phyloP scores from a whole-genome alignment of 1,140 invertebrate genomes.

The Aphaenogaster rudis region DNA sequence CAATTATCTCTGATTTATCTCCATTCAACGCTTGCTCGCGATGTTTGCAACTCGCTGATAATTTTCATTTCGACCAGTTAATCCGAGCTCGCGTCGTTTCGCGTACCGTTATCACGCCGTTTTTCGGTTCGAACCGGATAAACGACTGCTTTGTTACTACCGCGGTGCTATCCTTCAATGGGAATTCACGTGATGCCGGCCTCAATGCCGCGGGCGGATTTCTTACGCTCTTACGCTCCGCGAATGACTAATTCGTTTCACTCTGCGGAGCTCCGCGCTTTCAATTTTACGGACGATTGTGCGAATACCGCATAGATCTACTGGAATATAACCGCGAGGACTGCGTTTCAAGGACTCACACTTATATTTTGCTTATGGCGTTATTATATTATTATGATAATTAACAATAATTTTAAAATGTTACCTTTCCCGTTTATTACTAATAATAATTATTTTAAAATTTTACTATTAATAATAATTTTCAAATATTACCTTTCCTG shows the following conservation, averaged over 20 bases:
- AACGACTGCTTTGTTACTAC: neutral
- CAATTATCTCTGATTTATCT: constrained; percentile 11
- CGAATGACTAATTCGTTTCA: constrained; percentile 40
- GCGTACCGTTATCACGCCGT: neutral
- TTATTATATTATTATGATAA: neutral
- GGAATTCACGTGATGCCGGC: constrained; percentile 28
- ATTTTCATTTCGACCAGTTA: neutral
- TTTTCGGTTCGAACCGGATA: neutral
- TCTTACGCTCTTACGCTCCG: constrained; percentile 26
- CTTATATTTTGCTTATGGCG: neutral
- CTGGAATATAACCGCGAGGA: neutral
- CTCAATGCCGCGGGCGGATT: constrained; percentile 35
- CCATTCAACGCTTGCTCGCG: neutral
- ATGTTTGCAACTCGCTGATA: neutral
- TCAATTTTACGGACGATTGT: constrained; percentile 32
- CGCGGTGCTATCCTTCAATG: constrained; percentile 44
- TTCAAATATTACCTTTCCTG: neutral
- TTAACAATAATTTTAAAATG: neutral
- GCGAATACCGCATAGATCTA: neutral
- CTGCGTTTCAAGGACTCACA: neutral
- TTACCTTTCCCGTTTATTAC: no score
- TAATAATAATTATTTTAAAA: no score
- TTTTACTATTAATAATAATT: neutral
- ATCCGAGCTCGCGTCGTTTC: neutral
- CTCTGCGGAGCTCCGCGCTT: neutral